Conservation (phyloP, 2,888 invertebrate genomes). For the Phengaris alcon region DNA sequence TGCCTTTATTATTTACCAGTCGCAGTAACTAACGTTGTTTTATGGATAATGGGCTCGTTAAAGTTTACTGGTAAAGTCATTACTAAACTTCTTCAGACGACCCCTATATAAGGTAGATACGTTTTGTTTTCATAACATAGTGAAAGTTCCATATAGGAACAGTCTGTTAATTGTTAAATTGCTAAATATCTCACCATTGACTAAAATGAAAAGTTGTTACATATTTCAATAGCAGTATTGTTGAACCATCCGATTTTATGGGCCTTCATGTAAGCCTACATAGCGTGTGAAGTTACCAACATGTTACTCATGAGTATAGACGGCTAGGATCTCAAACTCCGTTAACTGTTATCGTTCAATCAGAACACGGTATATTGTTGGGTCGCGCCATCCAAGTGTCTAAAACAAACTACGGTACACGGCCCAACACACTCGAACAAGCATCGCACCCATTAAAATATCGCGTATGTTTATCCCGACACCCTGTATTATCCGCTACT, state of each 20-base stretch:
- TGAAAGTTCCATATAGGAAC: too few relatives aligned
- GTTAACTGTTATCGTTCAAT: slow-evolving; percentile 24
- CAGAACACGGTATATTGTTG: slow-evolving; percentile 15
- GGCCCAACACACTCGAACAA: slow-evolving; percentile 22
- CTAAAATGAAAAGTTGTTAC: neutral
- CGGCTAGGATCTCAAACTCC: slow-evolving; percentile 13
- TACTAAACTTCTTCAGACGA: neutral
- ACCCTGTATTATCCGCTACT: slow-evolving; percentile 34
- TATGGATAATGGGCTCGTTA: neutral
- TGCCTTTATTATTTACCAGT: slow-evolving; percentile 1
- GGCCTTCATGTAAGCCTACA: neutral
- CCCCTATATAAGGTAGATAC: too few relatives aligned
- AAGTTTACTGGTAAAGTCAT: neutral
- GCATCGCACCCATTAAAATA: slow-evolving; percentile 25
- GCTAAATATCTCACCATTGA: neutral
- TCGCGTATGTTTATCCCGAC: slow-evolving; percentile 24
- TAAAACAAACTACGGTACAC: slow-evolving; percentile 5
- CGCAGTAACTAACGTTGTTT: neutral
- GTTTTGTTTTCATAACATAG: too few relatives aligned
- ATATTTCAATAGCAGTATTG: neutral
- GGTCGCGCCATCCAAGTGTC: slow-evolving; percentile 20
- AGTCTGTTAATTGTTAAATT: too few relatives aligned
- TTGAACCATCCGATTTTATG: slow-evolving; percentile 10
- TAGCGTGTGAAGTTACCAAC: slow-evolving; percentile 12
- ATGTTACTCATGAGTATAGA: neutral